Evolutionary conservation across 2,888 invertebrate genomes (phyloP).

Genomic region (Tipula lateralis): DNA sequence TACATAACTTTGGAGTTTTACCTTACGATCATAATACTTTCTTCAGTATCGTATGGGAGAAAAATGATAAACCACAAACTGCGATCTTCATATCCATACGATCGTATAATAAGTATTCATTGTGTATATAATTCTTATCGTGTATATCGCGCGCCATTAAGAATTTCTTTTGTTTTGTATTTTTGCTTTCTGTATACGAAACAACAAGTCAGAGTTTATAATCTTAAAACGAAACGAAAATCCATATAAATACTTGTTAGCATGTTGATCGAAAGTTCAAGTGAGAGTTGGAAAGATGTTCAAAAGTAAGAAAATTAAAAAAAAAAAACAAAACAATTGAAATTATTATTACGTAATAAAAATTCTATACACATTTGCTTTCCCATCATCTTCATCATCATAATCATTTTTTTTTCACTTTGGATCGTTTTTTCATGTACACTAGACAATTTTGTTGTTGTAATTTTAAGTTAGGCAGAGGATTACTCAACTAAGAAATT

Average conservation of each 20-base stretch:
- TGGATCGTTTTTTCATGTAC: not conserved
- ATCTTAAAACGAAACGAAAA: not conserved
- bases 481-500: not conserved
- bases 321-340: not conserved
- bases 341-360: not conserved
- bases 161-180: not conserved
- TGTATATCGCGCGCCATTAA: not conserved
- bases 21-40: no score
- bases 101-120: not conserved
- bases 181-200: not conserved
- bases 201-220: conserved; percentile 13
- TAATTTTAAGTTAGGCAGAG: not conserved
- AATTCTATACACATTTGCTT: not conserved
- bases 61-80: not conserved
- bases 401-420: not conserved
- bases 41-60: no score
- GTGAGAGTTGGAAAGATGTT: conserved; percentile 24
- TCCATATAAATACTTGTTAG: conserved; percentile 4
- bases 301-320: not conserved
- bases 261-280: conserved; percentile 19
- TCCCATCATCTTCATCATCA: conserved; percentile 19
- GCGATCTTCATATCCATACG: not conserved
- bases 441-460: not conserved
- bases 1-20: no score
- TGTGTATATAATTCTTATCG: not conserved